Percentiles rank a stretch among this genome's conserved stretches.
These are phyloP conservation scores for Nemurella pictetii DNA, from an alignment of 2,888 invertebrate species.

Conservation along the genomic window DNA sequence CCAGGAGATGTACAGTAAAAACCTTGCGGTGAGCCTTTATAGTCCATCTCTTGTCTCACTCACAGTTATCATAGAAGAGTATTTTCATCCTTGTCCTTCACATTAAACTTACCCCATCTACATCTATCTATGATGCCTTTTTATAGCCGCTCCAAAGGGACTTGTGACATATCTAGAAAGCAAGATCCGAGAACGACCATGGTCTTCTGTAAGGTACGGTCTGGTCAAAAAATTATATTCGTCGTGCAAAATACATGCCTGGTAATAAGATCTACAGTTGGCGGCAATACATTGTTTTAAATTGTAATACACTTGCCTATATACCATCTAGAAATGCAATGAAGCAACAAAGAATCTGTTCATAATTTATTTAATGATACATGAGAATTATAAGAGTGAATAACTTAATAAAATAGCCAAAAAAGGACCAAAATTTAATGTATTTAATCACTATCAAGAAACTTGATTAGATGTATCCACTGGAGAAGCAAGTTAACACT, in stretches of 20 bases:
- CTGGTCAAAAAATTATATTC: not conserved
- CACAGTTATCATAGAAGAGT: not conserved
- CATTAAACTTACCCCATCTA: conserved; percentile 26
- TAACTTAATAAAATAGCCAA: not conserved
- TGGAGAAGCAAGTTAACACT: not conserved
- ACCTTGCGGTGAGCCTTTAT: conserved; percentile 34
- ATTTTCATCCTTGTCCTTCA: conserved; percentile 4
- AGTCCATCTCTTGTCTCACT: conserved; percentile 26
- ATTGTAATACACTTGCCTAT: no score
- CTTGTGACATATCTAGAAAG: not conserved
- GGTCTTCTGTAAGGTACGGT: not conserved
- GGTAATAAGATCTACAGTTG: no score
- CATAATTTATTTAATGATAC: no score
- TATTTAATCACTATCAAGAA: not conserved
- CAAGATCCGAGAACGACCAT: not conserved
- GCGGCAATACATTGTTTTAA: no score
- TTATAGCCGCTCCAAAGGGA: conserved; percentile 34
- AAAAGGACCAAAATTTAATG: not conserved
- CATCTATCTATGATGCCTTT: conserved; percentile 35
- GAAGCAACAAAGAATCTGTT: no score
- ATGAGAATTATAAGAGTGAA: no score
- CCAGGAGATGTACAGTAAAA: conserved; percentile 33
- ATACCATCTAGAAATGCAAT: no score
- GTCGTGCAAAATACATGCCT: no score
- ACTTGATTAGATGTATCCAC: not conserved